A percentile compares a stretch with the other conserved stretches of the same genome.
phyloP scores from a whole-genome alignment of 1,140 invertebrate species.

The Nylanderia fulva region DNA sequence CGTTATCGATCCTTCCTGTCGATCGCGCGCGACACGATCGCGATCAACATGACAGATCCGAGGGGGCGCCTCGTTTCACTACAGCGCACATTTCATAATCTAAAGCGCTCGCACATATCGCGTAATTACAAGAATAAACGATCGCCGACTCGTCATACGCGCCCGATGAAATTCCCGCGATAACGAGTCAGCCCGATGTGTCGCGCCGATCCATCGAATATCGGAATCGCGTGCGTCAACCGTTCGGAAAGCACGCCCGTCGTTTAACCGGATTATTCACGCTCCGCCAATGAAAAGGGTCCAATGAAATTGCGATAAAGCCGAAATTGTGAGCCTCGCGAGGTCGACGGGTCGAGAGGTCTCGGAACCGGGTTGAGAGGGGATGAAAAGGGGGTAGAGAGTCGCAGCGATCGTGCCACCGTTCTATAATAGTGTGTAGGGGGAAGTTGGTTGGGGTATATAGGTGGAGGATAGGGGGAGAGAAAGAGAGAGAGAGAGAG shows the following conservation, averaged over 20 bases:
- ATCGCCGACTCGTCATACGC: conserved; percentile 57
- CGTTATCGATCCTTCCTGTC: conserved; percentile 28
- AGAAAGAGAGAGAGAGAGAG: background rate
- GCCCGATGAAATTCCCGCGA: conserved; percentile 56
- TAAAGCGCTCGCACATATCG: conserved; percentile 45
- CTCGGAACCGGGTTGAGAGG: background rate
- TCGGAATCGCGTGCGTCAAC: conserved; percentile 69
- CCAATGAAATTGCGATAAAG: conserved; percentile 80
- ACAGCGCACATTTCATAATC: conserved; percentile 48
- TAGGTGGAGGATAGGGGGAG: background rate
- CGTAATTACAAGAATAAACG: conserved; percentile 66
- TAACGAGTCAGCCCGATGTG: conserved; percentile 45
- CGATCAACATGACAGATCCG: background rate
- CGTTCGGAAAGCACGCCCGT: conserved; percentile 67
- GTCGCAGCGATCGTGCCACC: conserved; percentile 20
- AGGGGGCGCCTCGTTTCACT: conserved; percentile 13
- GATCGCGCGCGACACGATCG: conserved; percentile 1
- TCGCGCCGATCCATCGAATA: conserved; percentile 51
- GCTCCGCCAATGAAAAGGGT: conserved; percentile 73
- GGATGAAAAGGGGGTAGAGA: no score
- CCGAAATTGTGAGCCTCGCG: conserved; percentile 73
- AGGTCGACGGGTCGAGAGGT: conserved; percentile 20
- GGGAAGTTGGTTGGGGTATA: background rate
- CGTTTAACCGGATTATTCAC: conserved; percentile 80
- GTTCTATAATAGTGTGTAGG: conserved; percentile 35